Base-by-base conservation (phyloP, 2,888 invertebrate species). In the Glaucopsyche alexis region DNA sequence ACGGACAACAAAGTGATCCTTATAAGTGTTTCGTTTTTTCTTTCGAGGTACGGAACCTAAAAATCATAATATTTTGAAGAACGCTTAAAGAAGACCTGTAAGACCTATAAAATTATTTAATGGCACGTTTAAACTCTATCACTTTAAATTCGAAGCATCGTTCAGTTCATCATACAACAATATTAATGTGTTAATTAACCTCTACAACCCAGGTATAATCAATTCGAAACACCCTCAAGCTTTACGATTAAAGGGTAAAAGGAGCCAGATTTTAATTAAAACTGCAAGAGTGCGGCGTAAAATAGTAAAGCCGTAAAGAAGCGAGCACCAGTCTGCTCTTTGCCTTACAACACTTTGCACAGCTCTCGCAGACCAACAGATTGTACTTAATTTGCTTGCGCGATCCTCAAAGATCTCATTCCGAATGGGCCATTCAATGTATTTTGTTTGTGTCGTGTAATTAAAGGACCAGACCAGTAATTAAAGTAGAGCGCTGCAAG, bases 211-310 rank as follows among this genome's bases (percentile, higher is more conserved):
- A 67, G 73, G 72, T 75, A 75, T 70, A 73, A 73, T 75, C 64
- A 75, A 75, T 72, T 72, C 72, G 60, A 65, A 76, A 73, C 65
- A 70, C 73, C 71, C 76, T 74, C 71, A 70, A 71, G 73, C 70
- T 75, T 73, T 72, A 76, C 73, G 74, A 70, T 73, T 74, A 65
- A 74, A 72, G 73, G 69, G 42, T 64, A 81, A 85, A 86, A 80
- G 81, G 82, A 80, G 82, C 80, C 79, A 78, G 79, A 84, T 84
- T 87, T 88, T 90, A 90, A 90, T 90, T 90, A 90, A 89, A 87
- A 85, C 84, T 79, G 82, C 76, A 80, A 77, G 81, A 84, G 83
- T 80, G 80, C 80, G 77, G 83, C 85, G 82, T 82, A 81, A 81
- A 84, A 82, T 81, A 82, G 77, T 80, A 76, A 77, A 79, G 78